Evolutionary conservation across 2,113 vertebrate genomes (phyloP).

Genomic region (Columbina picui): DNA sequence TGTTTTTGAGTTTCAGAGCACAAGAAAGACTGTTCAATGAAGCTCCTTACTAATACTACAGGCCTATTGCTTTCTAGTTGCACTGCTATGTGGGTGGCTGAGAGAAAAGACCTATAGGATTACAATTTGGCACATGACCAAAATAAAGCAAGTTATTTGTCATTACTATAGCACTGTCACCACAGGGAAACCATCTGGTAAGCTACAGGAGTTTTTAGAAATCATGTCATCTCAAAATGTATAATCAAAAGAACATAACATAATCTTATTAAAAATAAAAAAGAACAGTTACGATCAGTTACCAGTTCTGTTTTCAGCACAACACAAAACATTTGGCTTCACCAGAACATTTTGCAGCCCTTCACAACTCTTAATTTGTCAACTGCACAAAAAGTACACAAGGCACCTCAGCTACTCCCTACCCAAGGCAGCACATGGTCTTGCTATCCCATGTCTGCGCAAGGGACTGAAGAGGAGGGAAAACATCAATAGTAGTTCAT

Average conservation of each 20-base stretch:
- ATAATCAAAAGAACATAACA: neutral
- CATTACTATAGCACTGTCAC: neutral
- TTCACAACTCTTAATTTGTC: neutral
- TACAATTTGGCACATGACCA: neutral
- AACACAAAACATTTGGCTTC: neutral
- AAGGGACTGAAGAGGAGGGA: neutral
- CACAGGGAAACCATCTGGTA: slow-evolving; percentile 32
- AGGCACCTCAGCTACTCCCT: neutral
- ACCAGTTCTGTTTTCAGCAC: neutral
- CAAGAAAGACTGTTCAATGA: neutral
- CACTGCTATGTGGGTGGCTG: neutral
- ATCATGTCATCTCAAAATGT: neutral
- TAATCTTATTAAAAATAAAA: neutral
- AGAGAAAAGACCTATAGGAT: neutral
- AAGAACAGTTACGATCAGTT: neutral
- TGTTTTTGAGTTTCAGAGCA: neutral
- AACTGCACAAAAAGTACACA: neutral
- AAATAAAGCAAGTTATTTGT: slow-evolving; percentile 24
- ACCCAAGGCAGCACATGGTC: neutral
- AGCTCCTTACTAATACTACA: neutral
- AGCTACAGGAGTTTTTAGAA: neutral
- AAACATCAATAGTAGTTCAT: neutral
- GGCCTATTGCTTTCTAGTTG: neutral
- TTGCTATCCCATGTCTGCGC: neutral
- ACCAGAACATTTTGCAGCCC: neutral